Evolutionary conservation across 2,888 invertebrate species (phyloP), one percentile per base, ranked within the genome.

Genomic region (Agriopis marginaria): DNA sequence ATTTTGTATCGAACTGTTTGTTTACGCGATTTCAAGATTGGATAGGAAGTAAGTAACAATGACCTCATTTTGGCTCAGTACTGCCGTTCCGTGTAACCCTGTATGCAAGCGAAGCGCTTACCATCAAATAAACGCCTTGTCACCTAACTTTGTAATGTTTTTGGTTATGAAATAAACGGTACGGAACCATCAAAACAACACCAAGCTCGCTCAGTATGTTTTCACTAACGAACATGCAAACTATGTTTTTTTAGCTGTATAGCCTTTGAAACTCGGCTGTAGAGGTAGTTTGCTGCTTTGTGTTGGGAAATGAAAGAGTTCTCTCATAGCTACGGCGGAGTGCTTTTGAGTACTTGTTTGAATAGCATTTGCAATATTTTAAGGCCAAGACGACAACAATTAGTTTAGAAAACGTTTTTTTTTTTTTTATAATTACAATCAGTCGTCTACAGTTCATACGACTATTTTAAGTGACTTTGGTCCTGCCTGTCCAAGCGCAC

Each of bases 261-360:
- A 56, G 61, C 55, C 55, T 64, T 66, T 62, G 56, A 56, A 62
- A 40, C 23, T 53, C 17, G 11, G 17, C 4, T 42, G 60, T 47
- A 14, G 59, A 47, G n/a, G 62, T n/a, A 62, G 62, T 39, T 53
- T 6, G 14, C 11, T 8, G 62, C 62, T 62, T 62, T 62, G 62
- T 62, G 53, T 53, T 39, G 53, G 1, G 32, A n/a, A 62, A 69
- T 69, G 65, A 61, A 69, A 65, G 51, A 50, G 10, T 58, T 66
- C 42, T 50, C 44, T 4, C 14, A 14, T 23, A n/a, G 53, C 54
- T 61, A 1, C n/a, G 11, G 44, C 10, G 8, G 39, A 64, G 58
- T 59, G 53, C 49, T 68, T 39, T 44, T 56, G 53, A 42, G 17
- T 49, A 42, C 40, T 42, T 61, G 23, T 58, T 44, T 47, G 5